Conservation (phyloP, 35 echinoderm and acorn worm species). For the Heliocidaris tuberculata region DNA sequence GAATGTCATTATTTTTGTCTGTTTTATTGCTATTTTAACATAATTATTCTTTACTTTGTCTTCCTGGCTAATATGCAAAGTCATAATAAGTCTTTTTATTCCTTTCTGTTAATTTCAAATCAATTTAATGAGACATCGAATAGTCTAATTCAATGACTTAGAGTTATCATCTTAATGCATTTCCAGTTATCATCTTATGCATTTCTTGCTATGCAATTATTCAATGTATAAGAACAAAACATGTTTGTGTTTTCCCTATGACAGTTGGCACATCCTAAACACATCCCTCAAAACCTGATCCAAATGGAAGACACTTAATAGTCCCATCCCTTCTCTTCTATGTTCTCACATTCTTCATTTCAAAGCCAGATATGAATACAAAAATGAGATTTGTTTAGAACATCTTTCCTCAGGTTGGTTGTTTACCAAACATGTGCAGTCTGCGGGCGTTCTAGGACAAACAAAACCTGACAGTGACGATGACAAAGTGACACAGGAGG, state of each 20-base stretch:
- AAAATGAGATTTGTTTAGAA: slow-evolving; percentile 16
- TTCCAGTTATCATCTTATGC: background rate
- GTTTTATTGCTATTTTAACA: background rate
- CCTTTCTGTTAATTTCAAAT: background rate
- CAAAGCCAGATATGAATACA: background rate
- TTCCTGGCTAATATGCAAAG: too few species aligned
- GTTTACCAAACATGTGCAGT: slow-evolving; percentile 25
- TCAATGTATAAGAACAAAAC: background rate
- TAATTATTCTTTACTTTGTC: too few species aligned
- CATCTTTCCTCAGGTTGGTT: slow-evolving; percentile 12
- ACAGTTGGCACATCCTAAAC: background rate
- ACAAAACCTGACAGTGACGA: slow-evolving; percentile 8
- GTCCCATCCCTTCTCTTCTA: background rate
- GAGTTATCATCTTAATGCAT: background rate
- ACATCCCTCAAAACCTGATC: background rate
- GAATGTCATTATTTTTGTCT: background rate
- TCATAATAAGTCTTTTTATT: background rate
- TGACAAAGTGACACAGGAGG: background rate
- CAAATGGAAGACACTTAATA: background rate
- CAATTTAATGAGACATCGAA: background rate
- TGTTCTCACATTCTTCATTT: slow-evolving; percentile 12
- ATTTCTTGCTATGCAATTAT: background rate
- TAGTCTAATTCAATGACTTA: too few species aligned
- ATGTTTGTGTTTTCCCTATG: background rate
- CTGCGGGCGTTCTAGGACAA: background rate